A percentile compares a stretch with the other conserved stretches of the same genome.
Conservation (phyloP, 2,888 invertebrate species). For the Andrena fulva region DNA sequence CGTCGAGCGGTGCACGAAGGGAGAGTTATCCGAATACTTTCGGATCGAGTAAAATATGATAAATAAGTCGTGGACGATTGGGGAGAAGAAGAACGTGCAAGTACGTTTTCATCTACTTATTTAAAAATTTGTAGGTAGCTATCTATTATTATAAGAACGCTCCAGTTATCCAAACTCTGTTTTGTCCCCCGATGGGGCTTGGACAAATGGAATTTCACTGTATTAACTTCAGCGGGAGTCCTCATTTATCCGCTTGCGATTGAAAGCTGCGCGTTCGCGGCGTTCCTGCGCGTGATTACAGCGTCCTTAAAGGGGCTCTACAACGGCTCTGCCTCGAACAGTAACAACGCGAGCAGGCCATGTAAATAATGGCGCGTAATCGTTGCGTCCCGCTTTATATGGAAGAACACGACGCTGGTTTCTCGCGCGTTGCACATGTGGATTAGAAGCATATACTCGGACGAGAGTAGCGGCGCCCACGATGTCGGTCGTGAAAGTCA, state of each 20-base stretch:
- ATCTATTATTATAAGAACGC: no score
- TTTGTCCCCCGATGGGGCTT: no score
- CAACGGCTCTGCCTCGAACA: constrained; percentile 19
- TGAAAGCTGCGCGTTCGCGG: neutral
- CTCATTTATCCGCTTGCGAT: neutral
- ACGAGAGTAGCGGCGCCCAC: constrained; percentile 32
- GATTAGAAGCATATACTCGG: constrained; percentile 48
- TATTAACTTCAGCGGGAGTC: neutral
- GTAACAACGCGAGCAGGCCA: constrained; percentile 27
- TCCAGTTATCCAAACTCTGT: no score
- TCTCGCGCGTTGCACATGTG: constrained; percentile 63
- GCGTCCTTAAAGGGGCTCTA: constrained; percentile 37
- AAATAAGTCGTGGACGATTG: no score
- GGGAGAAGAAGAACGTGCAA: no score
- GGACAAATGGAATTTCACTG: no score
- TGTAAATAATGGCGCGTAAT: constrained; percentile 53
- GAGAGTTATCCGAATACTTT: no score
- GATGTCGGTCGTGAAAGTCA: constrained; percentile 61
- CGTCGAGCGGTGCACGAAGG: no score
- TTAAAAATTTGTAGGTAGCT: no score
- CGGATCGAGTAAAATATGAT: no score
- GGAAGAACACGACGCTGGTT: constrained; percentile 36
- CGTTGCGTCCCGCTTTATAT: constrained; percentile 55
- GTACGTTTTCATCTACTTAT: no score
- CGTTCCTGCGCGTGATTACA: neutral